Evolutionary conservation across 2,888 invertebrate species (phyloP), one percentile per base, ranked within the genome.

Genomic region (Polyommatus iphigenia): DNA sequence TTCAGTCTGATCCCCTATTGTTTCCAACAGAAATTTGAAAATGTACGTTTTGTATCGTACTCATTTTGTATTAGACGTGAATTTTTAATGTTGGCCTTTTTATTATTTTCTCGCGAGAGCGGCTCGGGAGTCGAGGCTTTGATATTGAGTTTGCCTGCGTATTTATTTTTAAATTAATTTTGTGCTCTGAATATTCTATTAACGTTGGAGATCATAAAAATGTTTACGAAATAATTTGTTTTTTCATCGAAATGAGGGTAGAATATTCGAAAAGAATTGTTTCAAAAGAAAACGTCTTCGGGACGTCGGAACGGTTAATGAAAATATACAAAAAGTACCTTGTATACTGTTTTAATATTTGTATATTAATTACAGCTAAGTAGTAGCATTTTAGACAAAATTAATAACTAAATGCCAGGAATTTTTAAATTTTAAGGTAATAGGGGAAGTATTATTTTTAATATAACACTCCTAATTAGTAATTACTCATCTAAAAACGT

Each of bases 1-100:
- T 91, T 90, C 90, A 88, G 87, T 84, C 86, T 88, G 89, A 92
- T 91, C 91, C 91, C 90, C 87, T 87, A 89, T 91, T 91, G 90
- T 91, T 90, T 90, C 88, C 88, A 89, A 85, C 84, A 85, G 88
- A 75, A 75, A 75, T 75, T 75, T 75, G 54, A 75, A 75, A 75
- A 75, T 75, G 75, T 75, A 54, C 75, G 54, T 29, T 75, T 75
- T 75, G 75, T 75, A 75, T 54, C 18, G 75, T 75, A 50, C 88
- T 89, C 88, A 85, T 86, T 89, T 90, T 88, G 89, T 50, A 75
- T 75, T 75, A 54, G 75, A 75, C 50, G 50, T 54, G 75, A 75
- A 75, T 75, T 75, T 75, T 75, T 54, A 75, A 75, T 50, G 54
- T 75, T 54, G 75, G 24, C 50, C 75, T 75, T 75, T 75, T 75